Base-by-base conservation (phyloP, 2,888 invertebrate genomes). In the Ecdyonurus torrentis region DNA sequence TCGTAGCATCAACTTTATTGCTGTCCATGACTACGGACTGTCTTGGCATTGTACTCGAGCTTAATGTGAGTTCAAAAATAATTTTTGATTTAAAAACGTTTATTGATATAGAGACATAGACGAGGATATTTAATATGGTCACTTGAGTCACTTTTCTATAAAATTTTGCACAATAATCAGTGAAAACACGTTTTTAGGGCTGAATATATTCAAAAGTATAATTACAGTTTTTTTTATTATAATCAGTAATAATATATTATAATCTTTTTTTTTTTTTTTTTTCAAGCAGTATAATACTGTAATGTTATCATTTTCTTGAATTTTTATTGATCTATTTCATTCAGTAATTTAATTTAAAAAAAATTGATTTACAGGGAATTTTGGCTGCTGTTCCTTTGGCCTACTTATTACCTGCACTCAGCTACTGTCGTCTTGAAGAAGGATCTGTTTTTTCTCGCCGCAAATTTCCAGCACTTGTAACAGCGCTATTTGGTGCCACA, bases 11-110 rank as follows among this genome's bases (percentile, higher is more conserved):
- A 59, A 83, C 87, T 25, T 88, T 86, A 71, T 76, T 86, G 59
- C 80, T 90, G 64, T 90, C 90, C 25, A 87, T 90, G 77, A 78
- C 85, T 65, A 91, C 90, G 2, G 89, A 90, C 72, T 91, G 91
- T 72, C 77, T 91, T 53, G 89, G 90, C 23, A 81, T 90, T 52
- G 89, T 91, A 2, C 75, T 91, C 66, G 90, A 90, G 75, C 72
- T 91, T 59, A 91, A 91, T 75, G 88, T 87, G 77, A 81, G 82
- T 76, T 64, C 15, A n/a, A n/a, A n/a, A n/a, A n/a, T n/a, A n/a
- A n/a, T n/a, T n/a, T n/a, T n/a, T n/a, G n/a, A n/a, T n/a, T n/a
- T n/a, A n/a, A n/a, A n/a, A n/a, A n/a, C n/a, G n/a, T n/a, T n/a
- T n/a, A n/a, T n/a, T n/a, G n/a, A n/a, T n/a, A n/a, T n/a, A n/a